Evolutionary conservation across 1,140 invertebrate species (phyloP), one percentile per base, ranked within the genome.

Genomic region (Mactra quadrangularis): DNA sequence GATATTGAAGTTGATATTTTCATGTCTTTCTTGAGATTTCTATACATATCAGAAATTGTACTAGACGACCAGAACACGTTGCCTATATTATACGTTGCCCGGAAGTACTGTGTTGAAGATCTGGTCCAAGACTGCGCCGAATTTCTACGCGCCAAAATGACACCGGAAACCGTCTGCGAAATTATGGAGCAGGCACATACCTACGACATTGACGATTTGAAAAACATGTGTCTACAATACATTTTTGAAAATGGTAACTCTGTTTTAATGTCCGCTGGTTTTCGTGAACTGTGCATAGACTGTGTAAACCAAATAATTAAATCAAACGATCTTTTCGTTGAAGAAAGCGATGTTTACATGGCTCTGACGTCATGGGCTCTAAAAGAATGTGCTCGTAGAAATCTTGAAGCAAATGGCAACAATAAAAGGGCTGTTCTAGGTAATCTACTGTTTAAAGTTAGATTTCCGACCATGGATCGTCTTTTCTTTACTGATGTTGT

Each of bases 401-500:
- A 82, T 59, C 59, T 82, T 0, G 70, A 82, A 41, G 15, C 68
- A 9, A 60, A 31, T 55, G 79, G 59, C 3, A 38, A n/a, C 22
- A 82, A 74, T 29, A 74, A 66, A 22, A 38, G 79, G 9, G 35
- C 52, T 19, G 60, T 74, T 1, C 55, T 82, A 1, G 79, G 79
- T 3, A 66, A 52, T 0, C 57, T 82, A 25, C 31, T 74, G 0
- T 66, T 53, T 35, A 64, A 60, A 31, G 59, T 82, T 1, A 38
- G 79, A 31, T 82, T 82, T 66, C 71, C 79, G 13, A 75, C 71
- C n/a, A 82, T 82, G 79, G 79, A 82, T 38, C 41, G 79, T 17
- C 45, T 66, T 35, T 82, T 74, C 35, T 82, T 82, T 35, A 75
- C 79, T 2, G 79, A 82, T 38, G 38, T 55, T 41, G 79, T 82